phyloP scores from a whole-genome alignment of 35 echinoderm and acorn worm genomes.

The Apostichopus japonicus region DNA sequence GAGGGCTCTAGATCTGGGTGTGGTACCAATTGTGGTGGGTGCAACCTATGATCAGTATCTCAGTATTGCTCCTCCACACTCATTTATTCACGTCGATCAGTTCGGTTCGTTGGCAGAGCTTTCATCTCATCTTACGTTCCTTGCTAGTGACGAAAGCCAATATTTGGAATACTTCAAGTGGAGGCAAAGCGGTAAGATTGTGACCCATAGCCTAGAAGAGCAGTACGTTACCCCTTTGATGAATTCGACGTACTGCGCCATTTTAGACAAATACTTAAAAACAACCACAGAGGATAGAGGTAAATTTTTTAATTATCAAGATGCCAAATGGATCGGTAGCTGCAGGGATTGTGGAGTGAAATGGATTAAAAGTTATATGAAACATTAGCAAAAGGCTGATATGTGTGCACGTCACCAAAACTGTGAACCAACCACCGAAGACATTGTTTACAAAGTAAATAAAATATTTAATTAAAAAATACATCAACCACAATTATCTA shows the following conservation, averaged over 20 bases:
- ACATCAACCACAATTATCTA: too few relatives aligned
- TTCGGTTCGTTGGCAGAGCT: conserved; percentile 30
- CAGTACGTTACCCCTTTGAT: conserved; percentile 23
- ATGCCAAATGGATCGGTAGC: conserved; percentile 14
- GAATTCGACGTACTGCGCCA: conserved; percentile 41
- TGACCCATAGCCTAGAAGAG: conserved; percentile 35
- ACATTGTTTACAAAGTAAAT: too few relatives aligned
- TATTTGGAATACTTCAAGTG: conserved; percentile 65
- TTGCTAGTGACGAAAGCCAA: conserved; percentile 37
- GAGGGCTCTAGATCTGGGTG: conserved; percentile 40
- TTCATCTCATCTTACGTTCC: conserved; percentile 2
- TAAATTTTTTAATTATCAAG: conserved; percentile 35
- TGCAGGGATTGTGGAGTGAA: conserved; percentile 29
- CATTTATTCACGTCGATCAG: conserved; percentile 59
- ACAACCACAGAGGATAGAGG: background rate
- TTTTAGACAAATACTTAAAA: conserved; percentile 44
- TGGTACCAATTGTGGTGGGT: conserved; percentile 61
- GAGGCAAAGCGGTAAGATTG: conserved; percentile 27
- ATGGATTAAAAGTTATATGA: conserved; percentile 47
- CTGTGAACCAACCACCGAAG: background rate
- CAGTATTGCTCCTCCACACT: conserved; percentile 62
- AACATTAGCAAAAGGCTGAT: background rate
- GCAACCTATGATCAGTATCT: conserved; percentile 45
- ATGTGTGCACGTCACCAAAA: background rate
- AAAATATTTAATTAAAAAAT: too few relatives aligned